Conservation (phyloP, 2,888 invertebrate genomes). For the Holacanthella duospinosa region DNA sequence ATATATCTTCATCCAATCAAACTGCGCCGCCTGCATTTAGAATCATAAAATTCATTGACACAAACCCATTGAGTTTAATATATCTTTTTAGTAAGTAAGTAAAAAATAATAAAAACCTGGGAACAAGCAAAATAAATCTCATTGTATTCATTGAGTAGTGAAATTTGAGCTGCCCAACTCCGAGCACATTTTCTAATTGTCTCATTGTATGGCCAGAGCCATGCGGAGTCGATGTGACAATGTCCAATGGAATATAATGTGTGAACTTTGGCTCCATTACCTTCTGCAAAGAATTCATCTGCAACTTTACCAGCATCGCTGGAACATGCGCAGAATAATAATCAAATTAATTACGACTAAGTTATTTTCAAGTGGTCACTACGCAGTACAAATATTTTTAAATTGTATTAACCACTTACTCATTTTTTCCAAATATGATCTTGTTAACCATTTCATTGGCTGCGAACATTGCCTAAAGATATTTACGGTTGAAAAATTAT, state of each 20-base stretch:
- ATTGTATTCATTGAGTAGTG: slow-evolving; percentile 44
- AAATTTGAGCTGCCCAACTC: slow-evolving; percentile 44
- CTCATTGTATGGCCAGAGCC: slow-evolving; percentile 48
- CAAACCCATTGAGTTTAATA: not conserved
- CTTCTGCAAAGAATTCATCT: slow-evolving; percentile 42
- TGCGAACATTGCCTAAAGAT: slow-evolving; percentile 43
- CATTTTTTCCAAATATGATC: slow-evolving; percentile 39
- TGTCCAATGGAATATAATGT: slow-evolving; percentile 44
- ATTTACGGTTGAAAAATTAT: not conserved
- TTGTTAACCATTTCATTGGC: slow-evolving; percentile 45
- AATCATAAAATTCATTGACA: slow-evolving; percentile 41
- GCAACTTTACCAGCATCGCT: slow-evolving; percentile 42
- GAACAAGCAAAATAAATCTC: slow-evolving; percentile 16
- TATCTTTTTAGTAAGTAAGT: not conserved
- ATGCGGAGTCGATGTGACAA: slow-evolving; percentile 47
- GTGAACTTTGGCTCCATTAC: slow-evolving; percentile 43
- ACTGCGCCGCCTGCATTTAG: slow-evolving; percentile 44
- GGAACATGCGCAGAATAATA: slow-evolving; percentile 19
- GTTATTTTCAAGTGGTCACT: not conserved
- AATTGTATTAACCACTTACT: slow-evolving; percentile 15
- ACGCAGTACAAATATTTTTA: not conserved
- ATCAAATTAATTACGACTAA: too few species aligned
- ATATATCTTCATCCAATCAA: slow-evolving; percentile 45
- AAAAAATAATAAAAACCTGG: slow-evolving; percentile 35
- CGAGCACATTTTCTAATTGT: slow-evolving; percentile 47